Conservation (phyloP, 2,888 invertebrate genomes). For the Agrilus mali region DNA sequence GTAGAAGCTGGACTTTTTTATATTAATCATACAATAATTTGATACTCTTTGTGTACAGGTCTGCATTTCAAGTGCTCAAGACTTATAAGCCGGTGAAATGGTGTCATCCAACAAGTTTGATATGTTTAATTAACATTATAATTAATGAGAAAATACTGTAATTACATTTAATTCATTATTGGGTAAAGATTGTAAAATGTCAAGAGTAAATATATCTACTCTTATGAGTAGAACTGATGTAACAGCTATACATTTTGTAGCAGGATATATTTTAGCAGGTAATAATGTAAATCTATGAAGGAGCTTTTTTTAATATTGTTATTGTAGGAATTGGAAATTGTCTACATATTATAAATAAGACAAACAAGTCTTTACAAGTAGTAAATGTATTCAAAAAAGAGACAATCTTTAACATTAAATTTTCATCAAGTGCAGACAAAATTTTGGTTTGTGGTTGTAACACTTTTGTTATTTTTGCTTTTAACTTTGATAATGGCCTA, state of each 20-base stretch:
- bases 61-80: too few species aligned
- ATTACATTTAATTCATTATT: too few species aligned
- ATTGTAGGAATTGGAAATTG: slow-evolving; percentile 8
- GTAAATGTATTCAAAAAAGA: slow-evolving; percentile 34
- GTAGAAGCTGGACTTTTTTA: too few species aligned
- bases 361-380: slow-evolving; percentile 16
- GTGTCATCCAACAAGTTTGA: too few species aligned
- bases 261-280: slow-evolving; percentile 38
- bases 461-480: slow-evolving; percentile 31
- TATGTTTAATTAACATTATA: too few species aligned
- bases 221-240: slow-evolving; percentile 31
- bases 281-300: slow-evolving; percentile 1
- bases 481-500: slow-evolving; percentile 13
- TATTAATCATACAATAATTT: too few species aligned
- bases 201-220: too few species aligned
- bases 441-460: slow-evolving; percentile 46
- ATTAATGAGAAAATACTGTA: too few species aligned
- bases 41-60: too few species aligned
- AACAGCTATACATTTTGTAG: slow-evolving; percentile 37
- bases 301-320: neutral
- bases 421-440: slow-evolving; percentile 22
- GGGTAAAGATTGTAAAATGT: too few species aligned
- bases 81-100: too few species aligned
- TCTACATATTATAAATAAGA: slow-evolving; percentile 22
- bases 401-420: slow-evolving; percentile 45